Base-by-base conservation (phyloP, 2,113 vertebrate species). In the Onychorhynchus coronatus region DNA sequence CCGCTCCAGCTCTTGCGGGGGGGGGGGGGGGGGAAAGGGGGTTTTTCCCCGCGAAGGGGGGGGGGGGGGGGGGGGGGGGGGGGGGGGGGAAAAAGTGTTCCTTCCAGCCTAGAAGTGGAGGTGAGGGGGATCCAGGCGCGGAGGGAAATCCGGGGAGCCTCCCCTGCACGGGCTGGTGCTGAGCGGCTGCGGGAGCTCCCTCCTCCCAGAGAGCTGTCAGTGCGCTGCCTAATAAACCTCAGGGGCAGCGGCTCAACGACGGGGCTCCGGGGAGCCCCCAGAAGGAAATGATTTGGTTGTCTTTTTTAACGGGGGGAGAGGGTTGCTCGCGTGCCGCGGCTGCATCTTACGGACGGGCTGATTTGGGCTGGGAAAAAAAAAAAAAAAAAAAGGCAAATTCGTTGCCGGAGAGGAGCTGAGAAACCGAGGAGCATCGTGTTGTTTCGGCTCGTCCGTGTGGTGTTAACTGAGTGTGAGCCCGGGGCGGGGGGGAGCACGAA, bases 51-150 rank as follows among this genome's bases (percentile, higher is more conserved):
- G n/a, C n/a, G n/a, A n/a, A n/a, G n/a, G n/a, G n/a, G n/a, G n/a
- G n/a, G n/a, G n/a, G n/a, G n/a, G n/a, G n/a, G n/a, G n/a, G n/a
- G n/a, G n/a, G n/a, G n/a, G n/a, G n/a, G n/a, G n/a, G n/a, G n/a
- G n/a, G n/a, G n/a, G n/a, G n/a, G n/a, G n/a, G n/a, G n/a, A n/a
- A n/a, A n/a, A n/a, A n/a, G n/a, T n/a, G n/a, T n/a, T n/a, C n/a
- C n/a, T n/a, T n/a, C n/a, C 18, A 50, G 8, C 31, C 28, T 25
- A 8, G 49, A 39, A 37, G 10, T 3, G 4, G 62, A 59, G 52
- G 11, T 12, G 27, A 59, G 20, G 0, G 11, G 49, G 53, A 25
- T 52, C 37, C 18, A 10, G n/a, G 37, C 5, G 0, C 3, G 10
- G 3, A n/a, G n/a, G 7, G 59, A 25, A 20, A 58, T 25, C 4